Evolutionary conservation across 2,797 vertebrate species (phyloP).

Genomic region (Chiloscyllium punctatum): DNA sequence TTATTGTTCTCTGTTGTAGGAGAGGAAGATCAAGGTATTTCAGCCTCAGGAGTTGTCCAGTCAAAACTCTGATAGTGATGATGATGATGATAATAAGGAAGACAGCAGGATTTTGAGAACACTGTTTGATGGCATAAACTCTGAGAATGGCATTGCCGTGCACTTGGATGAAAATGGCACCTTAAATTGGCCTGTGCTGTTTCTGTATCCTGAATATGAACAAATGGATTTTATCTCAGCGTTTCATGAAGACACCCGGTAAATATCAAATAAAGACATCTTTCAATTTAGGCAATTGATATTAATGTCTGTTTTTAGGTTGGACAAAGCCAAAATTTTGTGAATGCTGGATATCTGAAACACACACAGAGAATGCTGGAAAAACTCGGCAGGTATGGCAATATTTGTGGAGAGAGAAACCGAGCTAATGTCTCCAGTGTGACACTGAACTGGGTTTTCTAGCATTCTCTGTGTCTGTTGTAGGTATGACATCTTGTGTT

Average conservation of each 20-base stretch:
- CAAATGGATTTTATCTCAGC: conserved; percentile 88
- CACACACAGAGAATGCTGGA: too few species aligned
- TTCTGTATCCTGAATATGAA: conserved; percentile 85
- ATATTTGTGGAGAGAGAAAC: too few species aligned
- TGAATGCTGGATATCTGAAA: too few species aligned
- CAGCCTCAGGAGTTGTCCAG: conserved; percentile 40
- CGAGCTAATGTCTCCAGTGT: too few species aligned
- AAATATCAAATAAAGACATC: conserved; percentile 37
- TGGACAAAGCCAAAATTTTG: too few species aligned
- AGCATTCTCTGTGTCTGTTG: too few species aligned
- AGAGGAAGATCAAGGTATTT: conserved; percentile 71
- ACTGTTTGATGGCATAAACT: conserved; percentile 62
- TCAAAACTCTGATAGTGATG: conserved; percentile 54
- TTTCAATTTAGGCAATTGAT: background rate
- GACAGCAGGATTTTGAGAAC: conserved; percentile 49
- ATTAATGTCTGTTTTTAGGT: background rate
- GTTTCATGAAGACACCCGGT: conserved; percentile 84
- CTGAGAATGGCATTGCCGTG: conserved; percentile 65
- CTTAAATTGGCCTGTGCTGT: conserved; percentile 85
- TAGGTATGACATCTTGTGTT: too few species aligned
- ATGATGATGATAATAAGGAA: conserved; percentile 58
- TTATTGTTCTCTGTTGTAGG: conserved; percentile 51
- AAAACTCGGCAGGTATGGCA: too few species aligned
- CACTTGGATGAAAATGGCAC: conserved; percentile 68
- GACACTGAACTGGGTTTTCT: too few species aligned